Base-by-base conservation (phyloP, 2,113 vertebrate genomes). In the Bujurquina vittata region DNA sequence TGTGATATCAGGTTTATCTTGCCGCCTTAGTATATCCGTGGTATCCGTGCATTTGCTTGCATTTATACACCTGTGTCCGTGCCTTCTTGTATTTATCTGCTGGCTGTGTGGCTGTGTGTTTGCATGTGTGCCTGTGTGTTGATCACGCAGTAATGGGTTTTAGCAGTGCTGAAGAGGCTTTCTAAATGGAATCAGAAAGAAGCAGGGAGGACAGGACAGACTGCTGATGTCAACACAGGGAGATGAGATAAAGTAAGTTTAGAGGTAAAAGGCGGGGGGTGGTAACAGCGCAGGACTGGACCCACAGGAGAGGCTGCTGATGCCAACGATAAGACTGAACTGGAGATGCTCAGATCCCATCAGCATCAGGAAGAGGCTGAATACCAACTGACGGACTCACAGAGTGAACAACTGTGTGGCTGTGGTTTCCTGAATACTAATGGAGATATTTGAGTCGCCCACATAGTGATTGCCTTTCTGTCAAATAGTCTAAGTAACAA, bases 181-280 rank as follows among this genome's bases (percentile, higher is more conserved):
- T 88, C 88, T 83, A 88, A 81, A 83, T 83, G 83, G 80, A 88
- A 77, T 81, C 88, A 55, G 83, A 78, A 72, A 85, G 81, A 81
- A 80, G 86, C 69, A 31, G 67, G 33, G 85, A 93, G 83, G 82
- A 91, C 81, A 85, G 88, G 76, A 86, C 85, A 85, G 84, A 87
- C 84, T 90, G 89, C 89, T 90, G 92, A 93, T 92, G 91, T 93
- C 93, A 93, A 92, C 88, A 81, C 84, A 56, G 74, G 72, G 79
- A 91, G 90, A 92, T 92, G 87, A 92, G 92, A 92, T 93, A 89
- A 93, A 84, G 79, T 65, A 76, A 2, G 87, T 87, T 81, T 73
- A 75, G 79, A 84, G 77, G 75, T 58, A 58, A 75, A 74, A 72
- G 78, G 69, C 59, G n/a, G 49, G 56, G 55, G 79, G 22, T 65